Percentiles rank a stretch among this genome's conserved stretches.
Evolutionary conservation across 1,140 invertebrate species (phyloP).

Genomic region (roundworm (Caenorhabditis elegans)): DNA sequence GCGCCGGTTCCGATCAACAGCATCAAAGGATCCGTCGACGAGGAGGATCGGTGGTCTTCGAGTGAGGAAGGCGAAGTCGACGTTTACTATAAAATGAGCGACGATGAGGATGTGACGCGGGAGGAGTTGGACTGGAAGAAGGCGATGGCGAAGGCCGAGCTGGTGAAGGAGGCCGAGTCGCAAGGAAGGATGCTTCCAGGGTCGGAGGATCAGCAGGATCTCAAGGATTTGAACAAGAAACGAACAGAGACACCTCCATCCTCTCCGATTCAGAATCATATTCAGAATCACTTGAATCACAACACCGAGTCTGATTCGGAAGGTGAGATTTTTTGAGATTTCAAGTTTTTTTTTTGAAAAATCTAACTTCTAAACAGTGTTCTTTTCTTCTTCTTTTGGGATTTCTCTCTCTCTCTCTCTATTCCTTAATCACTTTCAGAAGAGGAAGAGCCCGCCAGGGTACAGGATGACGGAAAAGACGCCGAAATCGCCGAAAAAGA

Average conservation of each 20-base stretch:
- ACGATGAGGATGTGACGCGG: slow-evolving; percentile 36
- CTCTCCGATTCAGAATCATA: neutral
- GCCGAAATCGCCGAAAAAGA: slow-evolving; percentile 42
- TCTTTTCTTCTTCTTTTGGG: no score
- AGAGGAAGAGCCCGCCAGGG: neutral
- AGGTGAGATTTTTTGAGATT: neutral
- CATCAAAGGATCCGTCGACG: neutral
- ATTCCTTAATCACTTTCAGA: no score
- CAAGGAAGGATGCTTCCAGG: neutral
- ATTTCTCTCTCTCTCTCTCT: no score
- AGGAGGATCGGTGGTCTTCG: slow-evolving; percentile 33
- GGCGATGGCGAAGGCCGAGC: neutral
- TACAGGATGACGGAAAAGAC: slow-evolving; percentile 44
- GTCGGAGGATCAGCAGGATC: neutral
- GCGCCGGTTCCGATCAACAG: neutral
- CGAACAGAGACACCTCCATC: neutral
- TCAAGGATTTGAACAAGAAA: neutral
- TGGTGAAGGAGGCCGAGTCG: neutral
- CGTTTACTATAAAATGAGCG: slow-evolving; percentile 44
- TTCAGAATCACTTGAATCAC: slow-evolving; percentile 19
- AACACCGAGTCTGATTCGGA: slow-evolving; percentile 8
- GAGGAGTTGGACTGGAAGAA: slow-evolving; percentile 35
- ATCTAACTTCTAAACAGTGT: no score
- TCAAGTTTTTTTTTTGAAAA: no score
- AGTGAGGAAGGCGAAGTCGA: slow-evolving; percentile 45